A percentile compares a stretch with the other conserved stretches of the same genome.
Evolutionary conservation across 2,888 invertebrate genomes (phyloP).

Genomic region (Diloba caeruleocephala): DNA sequence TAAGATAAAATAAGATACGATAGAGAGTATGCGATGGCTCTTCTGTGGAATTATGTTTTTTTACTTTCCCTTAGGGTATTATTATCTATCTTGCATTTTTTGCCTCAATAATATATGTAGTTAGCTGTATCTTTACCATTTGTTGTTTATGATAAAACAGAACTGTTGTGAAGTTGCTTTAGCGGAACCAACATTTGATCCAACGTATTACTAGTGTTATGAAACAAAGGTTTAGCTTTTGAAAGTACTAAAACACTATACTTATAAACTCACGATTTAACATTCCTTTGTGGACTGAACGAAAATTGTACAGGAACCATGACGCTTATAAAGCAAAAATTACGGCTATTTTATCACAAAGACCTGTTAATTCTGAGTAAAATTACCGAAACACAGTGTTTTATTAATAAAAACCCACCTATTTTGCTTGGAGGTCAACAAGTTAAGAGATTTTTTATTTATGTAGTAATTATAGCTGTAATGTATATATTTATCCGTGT

Average conservation of each 20-base stretch:
- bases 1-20: conserved; percentile 47
- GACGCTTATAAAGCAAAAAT: conserved; percentile 13
- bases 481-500: no score
- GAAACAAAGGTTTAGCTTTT: background rate
- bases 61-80: conserved; percentile 38
- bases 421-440: conserved; percentile 14
- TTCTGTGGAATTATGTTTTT: conserved; percentile 45
- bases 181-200: no score
- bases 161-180: background rate
- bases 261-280: no score
- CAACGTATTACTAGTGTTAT: no score
- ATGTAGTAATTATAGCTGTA: no score
- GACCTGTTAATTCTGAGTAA: conserved; percentile 19
- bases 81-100: conserved; percentile 29
- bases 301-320: background rate
- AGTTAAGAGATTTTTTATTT: conserved; percentile 32
- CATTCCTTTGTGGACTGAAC: background rate
- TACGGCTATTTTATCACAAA: conserved; percentile 34
- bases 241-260: no score
- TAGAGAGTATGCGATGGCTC: conserved; percentile 33
- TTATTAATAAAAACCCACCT: conserved; percentile 18
- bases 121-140: conserved; percentile 6
- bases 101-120: conserved; percentile 13
- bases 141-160: background rate
- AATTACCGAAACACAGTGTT: conserved; percentile 28